Conservation (phyloP, 2,113 vertebrate genomes). For the Calyptommatus sinebrachiatus region DNA sequence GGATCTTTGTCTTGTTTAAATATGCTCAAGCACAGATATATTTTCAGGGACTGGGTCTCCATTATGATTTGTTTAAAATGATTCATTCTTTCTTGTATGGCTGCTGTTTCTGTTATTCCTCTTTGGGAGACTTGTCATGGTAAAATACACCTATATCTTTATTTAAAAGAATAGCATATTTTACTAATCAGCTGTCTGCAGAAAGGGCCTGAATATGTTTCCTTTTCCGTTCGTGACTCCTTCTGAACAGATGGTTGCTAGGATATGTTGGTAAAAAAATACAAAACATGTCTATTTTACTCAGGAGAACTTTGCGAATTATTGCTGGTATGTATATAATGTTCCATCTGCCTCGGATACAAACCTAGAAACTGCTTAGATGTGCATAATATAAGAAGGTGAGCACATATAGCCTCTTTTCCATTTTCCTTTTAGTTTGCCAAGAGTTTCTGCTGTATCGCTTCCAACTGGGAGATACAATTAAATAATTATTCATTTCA, state of each 20-base stretch:
- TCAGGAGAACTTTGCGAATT: background rate
- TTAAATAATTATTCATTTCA: conserved; percentile 51
- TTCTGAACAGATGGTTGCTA: background rate
- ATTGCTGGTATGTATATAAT: background rate
- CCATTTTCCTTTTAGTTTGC: conserved; percentile 31
- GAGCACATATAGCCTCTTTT: background rate
- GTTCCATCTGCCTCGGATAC: background rate
- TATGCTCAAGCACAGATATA: background rate
- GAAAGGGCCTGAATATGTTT: background rate
- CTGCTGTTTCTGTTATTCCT: background rate
- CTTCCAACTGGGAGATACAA: conserved; percentile 9
- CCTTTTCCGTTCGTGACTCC: background rate
- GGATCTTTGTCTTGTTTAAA: background rate
- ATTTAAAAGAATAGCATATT: background rate
- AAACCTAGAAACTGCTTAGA: background rate
- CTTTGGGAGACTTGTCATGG: background rate
- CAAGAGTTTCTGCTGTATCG: conserved; percentile 47
- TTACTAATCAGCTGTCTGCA: background rate
- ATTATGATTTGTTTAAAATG: background rate
- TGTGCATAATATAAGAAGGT: too few relatives aligned
- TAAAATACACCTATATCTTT: too few relatives aligned
- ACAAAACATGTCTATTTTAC: background rate
- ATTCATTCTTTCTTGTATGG: background rate
- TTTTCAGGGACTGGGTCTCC: background rate
- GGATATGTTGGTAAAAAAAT: background rate